Percentiles rank a stretch among this genome's conserved stretches.
Conservation (phyloP, 92 coral and sea anemone species). For the Micromussa lordhowensis region DNA sequence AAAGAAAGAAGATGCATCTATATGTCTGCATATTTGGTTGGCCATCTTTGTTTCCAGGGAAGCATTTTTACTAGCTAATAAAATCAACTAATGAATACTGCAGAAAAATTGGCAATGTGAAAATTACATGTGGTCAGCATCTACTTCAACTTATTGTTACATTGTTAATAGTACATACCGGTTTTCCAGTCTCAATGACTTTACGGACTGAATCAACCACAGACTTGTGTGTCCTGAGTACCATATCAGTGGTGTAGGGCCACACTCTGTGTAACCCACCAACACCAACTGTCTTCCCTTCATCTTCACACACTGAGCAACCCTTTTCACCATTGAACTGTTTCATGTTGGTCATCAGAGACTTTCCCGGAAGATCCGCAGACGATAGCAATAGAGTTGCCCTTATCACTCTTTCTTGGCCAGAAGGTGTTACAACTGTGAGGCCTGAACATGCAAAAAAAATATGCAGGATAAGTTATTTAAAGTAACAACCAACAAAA, state of each 20-base stretch:
- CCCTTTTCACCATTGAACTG: constrained; percentile 63
- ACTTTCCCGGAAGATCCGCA: constrained; percentile 70
- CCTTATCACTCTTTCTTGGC: neutral
- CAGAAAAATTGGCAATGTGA: too few relatives aligned
- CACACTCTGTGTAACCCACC: constrained; percentile 57
- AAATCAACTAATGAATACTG: too few relatives aligned
- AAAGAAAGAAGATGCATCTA: too few relatives aligned
- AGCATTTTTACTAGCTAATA: too few relatives aligned
- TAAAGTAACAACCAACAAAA: too few relatives aligned
- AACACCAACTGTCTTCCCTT: constrained; percentile 46
- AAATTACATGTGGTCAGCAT: too few relatives aligned
- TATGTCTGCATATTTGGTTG: too few relatives aligned
- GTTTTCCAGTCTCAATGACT: too few relatives aligned
- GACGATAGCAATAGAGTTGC: constrained; percentile 61
- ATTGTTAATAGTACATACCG: too few relatives aligned
- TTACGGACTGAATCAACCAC: constrained; percentile 53
- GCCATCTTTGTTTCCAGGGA: too few relatives aligned
- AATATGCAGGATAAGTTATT: neutral
- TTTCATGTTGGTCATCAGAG: constrained; percentile 65
- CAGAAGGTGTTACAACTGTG: constrained; percentile 27
- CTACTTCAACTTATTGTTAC: too few relatives aligned
- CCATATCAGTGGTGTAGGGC: constrained; percentile 61
- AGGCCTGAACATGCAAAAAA: constrained; percentile 24
- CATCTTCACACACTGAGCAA: constrained; percentile 62
- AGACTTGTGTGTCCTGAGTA: constrained; percentile 52